Percentiles rank a stretch among this genome's conserved stretches.
Conservation (phyloP, 2,797 vertebrate genomes). For the Galaxias olidus region DNA sequence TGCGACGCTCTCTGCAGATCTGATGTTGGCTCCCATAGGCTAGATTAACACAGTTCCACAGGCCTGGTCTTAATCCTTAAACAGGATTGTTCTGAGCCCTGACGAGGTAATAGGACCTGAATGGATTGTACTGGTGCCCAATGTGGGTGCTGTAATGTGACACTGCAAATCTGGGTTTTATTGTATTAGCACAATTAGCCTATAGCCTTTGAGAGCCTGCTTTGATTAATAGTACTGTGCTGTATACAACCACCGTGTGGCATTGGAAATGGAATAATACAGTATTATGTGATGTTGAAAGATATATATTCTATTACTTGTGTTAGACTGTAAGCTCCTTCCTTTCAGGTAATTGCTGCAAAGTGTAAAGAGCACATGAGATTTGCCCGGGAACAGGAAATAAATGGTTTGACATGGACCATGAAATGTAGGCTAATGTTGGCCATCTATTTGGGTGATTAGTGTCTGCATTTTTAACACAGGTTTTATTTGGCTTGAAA, state of each 20-base stretch:
- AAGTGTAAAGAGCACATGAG: not conserved
- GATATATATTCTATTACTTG: not conserved
- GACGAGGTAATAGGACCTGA: slow-evolving; percentile 70
- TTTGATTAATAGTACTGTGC: slow-evolving; percentile 5
- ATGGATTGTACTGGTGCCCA: slow-evolving; percentile 63
- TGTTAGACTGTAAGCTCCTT: not conserved
- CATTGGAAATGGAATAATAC: too few species aligned
- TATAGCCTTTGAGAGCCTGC: slow-evolving; percentile 45
- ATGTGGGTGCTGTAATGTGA: slow-evolving; percentile 65
- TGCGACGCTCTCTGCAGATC: slow-evolving; percentile 23
- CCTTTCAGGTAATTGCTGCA: not conserved
- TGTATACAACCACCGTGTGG: not conserved
- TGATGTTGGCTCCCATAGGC: slow-evolving; percentile 42
- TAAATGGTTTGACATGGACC: slow-evolving; percentile 55
- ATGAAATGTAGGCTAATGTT: slow-evolving; percentile 63
- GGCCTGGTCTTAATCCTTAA: slow-evolving; percentile 66
- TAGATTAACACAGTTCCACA: slow-evolving; percentile 67
- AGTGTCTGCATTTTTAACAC: slow-evolving; percentile 55
- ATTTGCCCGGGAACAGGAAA: slow-evolving; percentile 38
- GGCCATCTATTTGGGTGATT: slow-evolving; percentile 70
- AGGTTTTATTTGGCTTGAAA: slow-evolving; percentile 72
- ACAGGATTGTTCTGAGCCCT: slow-evolving; percentile 72
- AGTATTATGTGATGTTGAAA: too few species aligned
- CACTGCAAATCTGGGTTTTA: slow-evolving; percentile 65
- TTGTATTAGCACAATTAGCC: slow-evolving; percentile 62